phyloP scores from a whole-genome alignment of 30 jellyfish, hydroid and myxozoan species.

The Aurelia sp. region DNA sequence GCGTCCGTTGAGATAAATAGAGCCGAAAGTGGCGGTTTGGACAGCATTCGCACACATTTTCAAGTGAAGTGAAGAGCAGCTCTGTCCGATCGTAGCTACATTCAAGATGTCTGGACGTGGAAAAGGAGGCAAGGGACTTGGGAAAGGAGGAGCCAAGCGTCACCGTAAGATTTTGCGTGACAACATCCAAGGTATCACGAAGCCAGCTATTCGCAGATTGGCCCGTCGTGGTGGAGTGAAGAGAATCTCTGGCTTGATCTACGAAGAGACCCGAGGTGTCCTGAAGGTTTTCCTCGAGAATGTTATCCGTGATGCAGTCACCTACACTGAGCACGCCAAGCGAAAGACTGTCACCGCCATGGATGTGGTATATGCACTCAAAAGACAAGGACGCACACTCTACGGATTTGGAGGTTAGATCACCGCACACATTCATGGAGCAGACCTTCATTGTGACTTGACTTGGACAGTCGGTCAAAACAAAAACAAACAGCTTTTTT shows the following conservation, averaged over 20 bases:
- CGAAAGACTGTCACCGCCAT: constrained; percentile 93
- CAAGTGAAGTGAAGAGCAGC: too few species aligned
- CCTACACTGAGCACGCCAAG: constrained; percentile 93
- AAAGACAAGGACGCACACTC: constrained; percentile 90
- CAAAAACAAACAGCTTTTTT: constrained; percentile 25
- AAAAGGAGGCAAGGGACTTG: constrained; percentile 97
- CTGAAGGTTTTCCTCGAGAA: constrained; percentile 32
- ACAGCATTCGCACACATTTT: too few species aligned
- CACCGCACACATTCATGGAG: too few species aligned
- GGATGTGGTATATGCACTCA: constrained; percentile 93
- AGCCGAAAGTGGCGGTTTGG: too few species aligned
- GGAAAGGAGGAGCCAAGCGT: constrained; percentile 96
- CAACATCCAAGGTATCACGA: constrained; percentile 89
- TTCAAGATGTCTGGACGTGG: constrained; percentile 90
- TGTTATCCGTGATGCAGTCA: constrained; percentile 63
- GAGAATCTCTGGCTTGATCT: constrained; percentile 70
- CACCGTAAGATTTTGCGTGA: constrained; percentile 94
- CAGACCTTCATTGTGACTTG: too few species aligned
- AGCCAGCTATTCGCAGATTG: constrained; percentile 91
- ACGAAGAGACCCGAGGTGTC: constrained; percentile 71
- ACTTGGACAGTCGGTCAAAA: too few species aligned
- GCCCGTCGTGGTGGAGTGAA: constrained; percentile 97
- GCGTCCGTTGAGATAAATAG: too few species aligned
- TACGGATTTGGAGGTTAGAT: constrained; percentile 94
- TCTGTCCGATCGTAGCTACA: too few species aligned